Base-by-base conservation (phyloP, 2,113 vertebrate species). In the Leuciscus idus region DNA sequence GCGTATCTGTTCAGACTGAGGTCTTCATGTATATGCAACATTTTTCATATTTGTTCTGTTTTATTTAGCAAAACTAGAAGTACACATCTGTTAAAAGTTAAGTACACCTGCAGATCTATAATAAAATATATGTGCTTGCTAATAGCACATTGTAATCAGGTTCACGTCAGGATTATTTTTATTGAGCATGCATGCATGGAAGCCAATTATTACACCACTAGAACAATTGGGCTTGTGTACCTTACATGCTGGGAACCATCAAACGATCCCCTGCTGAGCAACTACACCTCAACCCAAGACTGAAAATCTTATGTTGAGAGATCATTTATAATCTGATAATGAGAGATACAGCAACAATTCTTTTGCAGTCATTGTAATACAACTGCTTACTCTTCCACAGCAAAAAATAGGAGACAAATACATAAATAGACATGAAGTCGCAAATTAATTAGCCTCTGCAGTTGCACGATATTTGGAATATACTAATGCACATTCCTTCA, bases 111-210 rank as follows among this genome's bases (percentile, higher is more conserved):
- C 8, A 55, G 33, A 39, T 79, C 36, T 59, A n/a, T 39, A 61
- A 80, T 39, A 57, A 36, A 61, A 43, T n/a, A 33, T 21, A 10
- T 15, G 55, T 15, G 55, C 77, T 79, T 61, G 10, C 50, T n/a
- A 80, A 43, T 61, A 59, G 77, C 19, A 11, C 12, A 2, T n/a
- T 61, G 33, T 61, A 59, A 61, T 80, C 77, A 61, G 52, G 30
- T 61, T 79, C 61, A 80, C 30, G 1, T 80, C 55, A 79, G 52
- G 55, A 61, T 43, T 61, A 3, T 77, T 79, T 80, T 80, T 79
- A 79, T 79, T 59, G 30, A 43, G 19, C 33, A 77, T 55, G 30
- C 33, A 39, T 39, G 77, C 8, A 3, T 21, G 2, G 12, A 30
- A 43, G 55, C 30, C 28, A 80, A 80, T 21, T 59, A 80, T 80